Conservation (phyloP, 2,113 vertebrate species). For the Motacilla tschutschensis region DNA sequence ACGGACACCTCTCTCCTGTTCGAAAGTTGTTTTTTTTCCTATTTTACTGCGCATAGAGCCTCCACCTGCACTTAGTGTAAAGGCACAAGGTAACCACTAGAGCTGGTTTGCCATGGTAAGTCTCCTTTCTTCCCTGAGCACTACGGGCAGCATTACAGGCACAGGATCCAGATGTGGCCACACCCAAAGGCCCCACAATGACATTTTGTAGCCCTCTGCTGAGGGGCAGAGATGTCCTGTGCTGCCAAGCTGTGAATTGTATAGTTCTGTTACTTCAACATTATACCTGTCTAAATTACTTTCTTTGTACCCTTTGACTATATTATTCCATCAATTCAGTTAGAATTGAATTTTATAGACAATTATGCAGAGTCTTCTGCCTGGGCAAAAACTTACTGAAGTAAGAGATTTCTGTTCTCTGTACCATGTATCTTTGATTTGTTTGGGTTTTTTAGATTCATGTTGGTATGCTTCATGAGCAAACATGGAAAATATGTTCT, state of each 20-base stretch:
- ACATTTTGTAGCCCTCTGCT: slow-evolving; percentile 16
- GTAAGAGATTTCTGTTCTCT: slow-evolving; percentile 92
- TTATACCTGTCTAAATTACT: slow-evolving; percentile 70
- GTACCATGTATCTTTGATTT: slow-evolving; percentile 75
- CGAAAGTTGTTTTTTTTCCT: not conserved
- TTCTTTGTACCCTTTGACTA: slow-evolving; percentile 73
- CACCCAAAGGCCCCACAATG: not conserved
- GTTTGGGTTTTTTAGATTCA: slow-evolving; percentile 72
- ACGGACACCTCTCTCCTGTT: not conserved
- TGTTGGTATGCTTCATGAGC: slow-evolving; percentile 72
- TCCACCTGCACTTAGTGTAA: slow-evolving; percentile 27
- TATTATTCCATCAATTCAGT: slow-evolving; percentile 84
- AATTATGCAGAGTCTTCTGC: slow-evolving; percentile 84
- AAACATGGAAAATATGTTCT: slow-evolving; percentile 68
- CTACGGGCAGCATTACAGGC: not conserved
- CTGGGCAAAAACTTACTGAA: slow-evolving; percentile 78
- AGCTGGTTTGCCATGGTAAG: slow-evolving; percentile 4
- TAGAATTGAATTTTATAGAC: slow-evolving; percentile 88
- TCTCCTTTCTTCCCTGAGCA: not conserved
- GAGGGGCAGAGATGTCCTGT: slow-evolving; percentile 63
- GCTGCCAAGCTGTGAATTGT: slow-evolving; percentile 83
- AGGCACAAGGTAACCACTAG: slow-evolving; percentile 17
- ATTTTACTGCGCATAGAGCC: not conserved
- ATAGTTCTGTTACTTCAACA: slow-evolving; percentile 71
- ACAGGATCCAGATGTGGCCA: not conserved